Conservation (phyloP, 1,140 invertebrate species). For the Parasteatoda tepidariorum region DNA sequence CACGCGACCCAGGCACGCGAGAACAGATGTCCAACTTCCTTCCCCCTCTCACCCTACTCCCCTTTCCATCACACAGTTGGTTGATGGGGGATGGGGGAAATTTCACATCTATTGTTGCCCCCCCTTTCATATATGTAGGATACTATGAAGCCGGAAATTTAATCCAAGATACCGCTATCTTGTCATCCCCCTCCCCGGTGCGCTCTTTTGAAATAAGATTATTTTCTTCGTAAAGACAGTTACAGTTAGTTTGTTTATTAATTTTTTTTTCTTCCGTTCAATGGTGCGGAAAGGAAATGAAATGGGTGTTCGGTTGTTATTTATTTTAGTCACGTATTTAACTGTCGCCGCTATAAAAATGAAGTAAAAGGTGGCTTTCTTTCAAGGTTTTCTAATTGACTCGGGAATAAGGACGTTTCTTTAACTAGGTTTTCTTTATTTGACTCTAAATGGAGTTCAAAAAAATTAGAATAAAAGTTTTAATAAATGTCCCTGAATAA, state of each 20-base stretch:
- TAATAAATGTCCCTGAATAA: no score
- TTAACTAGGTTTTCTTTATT: no score
- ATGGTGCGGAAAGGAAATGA: no score
- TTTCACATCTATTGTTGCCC: slow-evolving; percentile 13
- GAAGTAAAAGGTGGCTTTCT: no score
- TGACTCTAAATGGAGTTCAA: no score
- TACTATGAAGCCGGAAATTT: background rate
- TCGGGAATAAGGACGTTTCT: no score
- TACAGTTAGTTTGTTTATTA: background rate
- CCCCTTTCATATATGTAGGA: background rate
- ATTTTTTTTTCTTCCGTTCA: no score
- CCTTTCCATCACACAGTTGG: background rate
- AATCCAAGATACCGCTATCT: slow-evolving; percentile 1
- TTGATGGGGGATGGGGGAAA: background rate
- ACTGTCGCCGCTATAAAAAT: no score
- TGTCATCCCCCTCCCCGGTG: background rate
- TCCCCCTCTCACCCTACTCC: background rate
- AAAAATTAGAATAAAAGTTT: no score
- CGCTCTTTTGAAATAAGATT: background rate
- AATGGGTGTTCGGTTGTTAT: no score
- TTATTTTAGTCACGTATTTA: no score
- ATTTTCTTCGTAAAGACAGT: background rate
- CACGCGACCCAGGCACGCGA: slow-evolving; percentile 24
- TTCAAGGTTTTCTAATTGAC: no score
- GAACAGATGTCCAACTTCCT: slow-evolving; percentile 14